These are phyloP conservation scores for Drosophila malerkotliana DNA, from an alignment of 1,140 invertebrate species.

Conservation along the genomic window DNA sequence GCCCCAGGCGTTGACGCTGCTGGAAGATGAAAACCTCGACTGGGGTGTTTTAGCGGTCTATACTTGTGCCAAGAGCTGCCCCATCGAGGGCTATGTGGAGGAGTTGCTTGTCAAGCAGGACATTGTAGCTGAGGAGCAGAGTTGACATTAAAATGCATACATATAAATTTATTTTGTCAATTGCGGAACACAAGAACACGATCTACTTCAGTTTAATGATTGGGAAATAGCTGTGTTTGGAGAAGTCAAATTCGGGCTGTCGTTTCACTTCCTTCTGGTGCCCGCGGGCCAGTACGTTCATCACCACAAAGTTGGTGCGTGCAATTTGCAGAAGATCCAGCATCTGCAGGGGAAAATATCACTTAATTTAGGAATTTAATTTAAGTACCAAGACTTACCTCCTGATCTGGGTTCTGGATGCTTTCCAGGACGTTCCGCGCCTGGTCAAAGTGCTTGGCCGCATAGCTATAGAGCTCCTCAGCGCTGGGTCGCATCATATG, in stretches of 20 bases:
- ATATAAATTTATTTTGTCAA: constrained; percentile 59
- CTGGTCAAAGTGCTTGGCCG: constrained; percentile 96
- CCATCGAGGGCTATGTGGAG: constrained; percentile 86
- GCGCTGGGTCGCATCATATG: constrained; percentile 72
- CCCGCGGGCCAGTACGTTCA: constrained; percentile 95
- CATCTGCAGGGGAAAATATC: constrained; percentile 86
- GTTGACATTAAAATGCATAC: constrained; percentile 46
- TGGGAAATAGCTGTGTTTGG: constrained; percentile 94
- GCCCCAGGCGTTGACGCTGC: constrained; percentile 93
- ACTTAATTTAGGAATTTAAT: background rate
- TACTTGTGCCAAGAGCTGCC: constrained; percentile 93
- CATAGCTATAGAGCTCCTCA: constrained; percentile 89
- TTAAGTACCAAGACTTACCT: constrained; percentile 86
- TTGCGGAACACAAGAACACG: constrained; percentile 48
- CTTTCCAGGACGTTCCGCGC: constrained; percentile 93
- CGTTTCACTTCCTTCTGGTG: constrained; percentile 93
- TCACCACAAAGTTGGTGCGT: constrained; percentile 97
- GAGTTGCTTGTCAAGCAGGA: constrained; percentile 97
- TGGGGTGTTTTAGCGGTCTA: constrained; percentile 95
- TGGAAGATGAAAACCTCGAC: constrained; percentile 92
- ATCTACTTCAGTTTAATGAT: constrained; percentile 90
- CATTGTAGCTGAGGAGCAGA: constrained; percentile 83
- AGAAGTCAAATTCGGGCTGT: constrained; percentile 96
- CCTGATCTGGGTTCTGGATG: constrained; percentile 90
- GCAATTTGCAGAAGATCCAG: constrained; percentile 92